A percentile compares a stretch with the other conserved stretches of the same genome.
Conservation (phyloP, 2,888 invertebrate genomes). For the Sylvicola cinctus region DNA sequence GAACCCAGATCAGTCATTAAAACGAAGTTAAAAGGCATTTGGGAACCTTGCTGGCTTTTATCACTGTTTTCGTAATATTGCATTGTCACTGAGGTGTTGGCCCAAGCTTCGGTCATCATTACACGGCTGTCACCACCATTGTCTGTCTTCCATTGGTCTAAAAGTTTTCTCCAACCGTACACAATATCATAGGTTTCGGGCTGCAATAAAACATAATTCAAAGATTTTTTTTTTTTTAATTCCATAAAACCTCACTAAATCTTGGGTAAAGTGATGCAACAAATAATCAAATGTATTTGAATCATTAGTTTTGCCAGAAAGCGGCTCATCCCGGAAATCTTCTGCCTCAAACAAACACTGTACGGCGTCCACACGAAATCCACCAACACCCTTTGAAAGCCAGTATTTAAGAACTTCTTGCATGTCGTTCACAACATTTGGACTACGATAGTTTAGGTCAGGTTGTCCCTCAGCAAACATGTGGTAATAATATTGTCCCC, state of each 20-base stretch:
- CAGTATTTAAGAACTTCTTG: slow-evolving; percentile 43
- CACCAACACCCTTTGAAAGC: slow-evolving; percentile 55
- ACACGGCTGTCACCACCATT: background rate
- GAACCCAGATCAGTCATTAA: background rate
- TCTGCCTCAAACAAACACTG: slow-evolving; percentile 32
- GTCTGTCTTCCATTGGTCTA: slow-evolving; percentile 24
- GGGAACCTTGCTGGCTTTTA: background rate
- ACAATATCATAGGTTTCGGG: slow-evolving; percentile 27
- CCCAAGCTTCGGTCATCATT: background rate
- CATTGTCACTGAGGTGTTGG: background rate
- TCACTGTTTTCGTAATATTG: background rate
- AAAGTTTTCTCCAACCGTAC: slow-evolving; percentile 32
- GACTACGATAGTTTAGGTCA: slow-evolving; percentile 57
- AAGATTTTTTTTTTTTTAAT: background rate
- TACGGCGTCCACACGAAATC: slow-evolving; percentile 49
- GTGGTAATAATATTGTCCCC: slow-evolving; percentile 48
- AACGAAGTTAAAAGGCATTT: background rate
- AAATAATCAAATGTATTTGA: slow-evolving; percentile 33
- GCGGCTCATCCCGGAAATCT: slow-evolving; percentile 26
- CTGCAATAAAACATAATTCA: slow-evolving; percentile 14
- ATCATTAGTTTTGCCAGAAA: slow-evolving; percentile 25
- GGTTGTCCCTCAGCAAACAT: slow-evolving; percentile 43
- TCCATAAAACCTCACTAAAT: slow-evolving; percentile 30
- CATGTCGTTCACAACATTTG: slow-evolving; percentile 41
- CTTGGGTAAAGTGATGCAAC: slow-evolving; percentile 38